Evolutionary conservation across 2,888 invertebrate species (phyloP).

Genomic region (Tenthredo scrophulariae): DNA sequence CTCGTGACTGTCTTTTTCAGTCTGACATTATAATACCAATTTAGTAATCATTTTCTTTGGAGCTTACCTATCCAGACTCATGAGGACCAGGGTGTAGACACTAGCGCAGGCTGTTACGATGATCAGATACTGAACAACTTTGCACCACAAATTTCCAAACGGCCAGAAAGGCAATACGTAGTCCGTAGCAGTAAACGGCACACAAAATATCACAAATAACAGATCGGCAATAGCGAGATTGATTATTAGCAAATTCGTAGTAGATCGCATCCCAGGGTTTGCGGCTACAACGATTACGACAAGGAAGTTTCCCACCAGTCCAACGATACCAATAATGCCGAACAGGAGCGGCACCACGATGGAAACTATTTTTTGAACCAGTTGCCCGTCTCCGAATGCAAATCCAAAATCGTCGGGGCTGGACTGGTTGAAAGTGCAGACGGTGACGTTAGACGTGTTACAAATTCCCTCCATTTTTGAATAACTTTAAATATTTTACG

Average conservation of each 20-base stretch:
- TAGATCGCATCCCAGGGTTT: constrained; percentile 95
- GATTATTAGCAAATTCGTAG: constrained; percentile 94
- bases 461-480: constrained; percentile 51
- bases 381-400: constrained; percentile 66
- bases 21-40: background rate
- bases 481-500: background rate
- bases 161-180: constrained; percentile 94
- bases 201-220: constrained; percentile 95
- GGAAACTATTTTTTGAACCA: constrained; percentile 83
- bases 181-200: constrained; percentile 95
- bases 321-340: constrained; percentile 91
- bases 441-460: constrained; percentile 55
- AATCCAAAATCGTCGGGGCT: constrained; percentile 62
- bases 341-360: constrained; percentile 91
- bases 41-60: background rate
- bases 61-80: constrained; percentile 89
- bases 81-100: constrained; percentile 95
- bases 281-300: constrained; percentile 93
- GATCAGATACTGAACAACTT: constrained; percentile 93
- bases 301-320: constrained; percentile 93
- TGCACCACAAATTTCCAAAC: constrained; percentile 94
- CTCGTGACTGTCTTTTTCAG: background rate
- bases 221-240: constrained; percentile 94
- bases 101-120: constrained; percentile 96
- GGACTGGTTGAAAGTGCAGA: constrained; percentile 53